Conservation (phyloP, 2,797 vertebrate genomes). For the Sebastes matsubarae region DNA sequence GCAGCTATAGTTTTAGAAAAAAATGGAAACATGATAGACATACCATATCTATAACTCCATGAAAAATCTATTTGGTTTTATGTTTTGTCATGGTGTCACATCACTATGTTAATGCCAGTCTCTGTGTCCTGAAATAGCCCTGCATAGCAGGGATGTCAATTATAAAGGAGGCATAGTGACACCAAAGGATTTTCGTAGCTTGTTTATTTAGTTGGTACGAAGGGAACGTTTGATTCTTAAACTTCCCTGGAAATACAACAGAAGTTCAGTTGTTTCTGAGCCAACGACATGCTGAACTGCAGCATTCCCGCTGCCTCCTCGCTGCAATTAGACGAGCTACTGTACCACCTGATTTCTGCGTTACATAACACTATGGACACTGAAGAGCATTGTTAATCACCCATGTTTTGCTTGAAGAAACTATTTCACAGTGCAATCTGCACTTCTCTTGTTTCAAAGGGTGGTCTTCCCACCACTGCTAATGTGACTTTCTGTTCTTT, state of each 20-base stretch:
- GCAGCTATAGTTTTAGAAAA: neutral
- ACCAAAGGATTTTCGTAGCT: constrained; percentile 62
- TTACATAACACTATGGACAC: constrained; percentile 52
- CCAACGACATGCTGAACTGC: constrained; percentile 22
- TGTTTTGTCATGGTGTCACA: constrained; percentile 33
- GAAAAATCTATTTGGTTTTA: constrained; percentile 2
- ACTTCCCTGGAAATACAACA: constrained; percentile 42
- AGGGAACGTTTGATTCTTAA: constrained; percentile 55
- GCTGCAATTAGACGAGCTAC: constrained; percentile 62
- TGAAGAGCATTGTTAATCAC: constrained; percentile 38
- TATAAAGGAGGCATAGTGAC: constrained; percentile 70
- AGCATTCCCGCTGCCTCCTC: constrained; percentile 47
- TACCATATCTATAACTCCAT: neutral
- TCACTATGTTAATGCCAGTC: constrained; percentile 57
- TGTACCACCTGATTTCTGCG: constrained; percentile 21
- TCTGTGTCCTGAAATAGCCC: constrained; percentile 69
- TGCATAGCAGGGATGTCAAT: constrained; percentile 72
- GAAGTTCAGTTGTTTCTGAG: constrained; percentile 26
- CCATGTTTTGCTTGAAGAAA: constrained; percentile 1
- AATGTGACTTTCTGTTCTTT: constrained; percentile 35
- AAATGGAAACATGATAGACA: neutral
- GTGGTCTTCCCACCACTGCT: neutral
- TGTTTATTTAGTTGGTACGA: constrained; percentile 58
- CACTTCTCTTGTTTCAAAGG: neutral
- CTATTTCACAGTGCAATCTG: neutral